These are phyloP conservation scores for Lasioglossum calceatum DNA, from an alignment of 2,888 invertebrate genomes.

Conservation along the genomic window DNA sequence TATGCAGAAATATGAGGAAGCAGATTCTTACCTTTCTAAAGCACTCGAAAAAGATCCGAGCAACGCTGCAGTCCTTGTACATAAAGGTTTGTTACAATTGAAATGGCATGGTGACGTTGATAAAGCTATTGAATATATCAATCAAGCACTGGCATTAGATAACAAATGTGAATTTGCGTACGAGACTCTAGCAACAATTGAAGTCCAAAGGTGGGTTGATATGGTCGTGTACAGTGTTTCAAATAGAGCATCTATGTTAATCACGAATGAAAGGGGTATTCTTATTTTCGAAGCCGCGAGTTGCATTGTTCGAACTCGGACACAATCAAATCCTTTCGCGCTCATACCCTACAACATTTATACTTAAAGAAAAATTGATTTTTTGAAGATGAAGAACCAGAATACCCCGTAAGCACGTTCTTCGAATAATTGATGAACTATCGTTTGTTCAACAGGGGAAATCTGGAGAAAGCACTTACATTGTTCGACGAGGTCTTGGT, in stretches of 20 bases:
- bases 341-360: too few species aligned
- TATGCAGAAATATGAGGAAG: constrained; percentile 92
- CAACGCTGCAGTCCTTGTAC: constrained; percentile 94
- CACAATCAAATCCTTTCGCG: too few species aligned
- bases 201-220: constrained; percentile 89
- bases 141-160: constrained; percentile 94
- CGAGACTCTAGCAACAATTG: constrained; percentile 97
- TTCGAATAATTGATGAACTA: neutral
- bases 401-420: neutral
- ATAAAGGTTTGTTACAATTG: constrained; percentile 92
- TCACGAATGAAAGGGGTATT: constrained; percentile 23
- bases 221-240: neutral
- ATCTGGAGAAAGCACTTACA: constrained; percentile 92
- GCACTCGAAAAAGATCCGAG: constrained; percentile 93
- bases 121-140: constrained; percentile 91
- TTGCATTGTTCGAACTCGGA: too few species aligned
- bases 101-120: constrained; percentile 95
- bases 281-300: neutral
- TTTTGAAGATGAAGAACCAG: neutral
- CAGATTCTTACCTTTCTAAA: constrained; percentile 92
- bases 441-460: constrained; percentile 88
- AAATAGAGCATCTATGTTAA: constrained; percentile 18
- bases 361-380: neutral
- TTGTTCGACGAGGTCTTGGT: constrained; percentile 95
- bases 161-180: constrained; percentile 97